Conservation (phyloP, 2,113 vertebrate species). For the Apodemus sylvaticus region DNA sequence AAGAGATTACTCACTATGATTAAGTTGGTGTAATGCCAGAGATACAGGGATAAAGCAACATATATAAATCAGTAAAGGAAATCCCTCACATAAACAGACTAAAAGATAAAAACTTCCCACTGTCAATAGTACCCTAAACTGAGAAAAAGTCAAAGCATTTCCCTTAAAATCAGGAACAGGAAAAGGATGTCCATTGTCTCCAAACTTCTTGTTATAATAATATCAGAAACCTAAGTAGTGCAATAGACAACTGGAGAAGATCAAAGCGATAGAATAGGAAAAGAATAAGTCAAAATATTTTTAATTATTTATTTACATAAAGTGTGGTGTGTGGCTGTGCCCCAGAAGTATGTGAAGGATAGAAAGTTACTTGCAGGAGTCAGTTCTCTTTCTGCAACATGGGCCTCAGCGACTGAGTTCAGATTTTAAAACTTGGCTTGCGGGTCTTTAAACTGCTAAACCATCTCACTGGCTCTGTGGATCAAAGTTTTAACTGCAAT, state of each 20-base stretch:
- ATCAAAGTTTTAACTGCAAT: conserved; percentile 41
- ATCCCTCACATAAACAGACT: background rate
- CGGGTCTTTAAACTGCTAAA: background rate
- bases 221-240: too few relatives aligned
- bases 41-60: background rate
- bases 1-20: background rate
- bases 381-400: background rate
- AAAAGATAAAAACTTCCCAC: background rate
- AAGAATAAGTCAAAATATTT: background rate
- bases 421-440: background rate
- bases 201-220: background rate
- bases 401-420: background rate
- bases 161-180: background rate
- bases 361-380: background rate
- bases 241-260: background rate
- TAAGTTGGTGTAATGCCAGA: background rate
- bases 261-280: background rate
- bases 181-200: background rate
- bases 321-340: too few relatives aligned
- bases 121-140: too few relatives aligned
- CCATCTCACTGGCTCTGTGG: too few relatives aligned
- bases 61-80: background rate
- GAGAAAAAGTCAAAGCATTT: background rate
- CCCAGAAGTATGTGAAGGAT: background rate
- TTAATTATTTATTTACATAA: background rate